These are phyloP conservation scores for Craterocephalus amniculus DNA, from an alignment of 2,797 vertebrate species.

Conservation along the genomic window DNA sequence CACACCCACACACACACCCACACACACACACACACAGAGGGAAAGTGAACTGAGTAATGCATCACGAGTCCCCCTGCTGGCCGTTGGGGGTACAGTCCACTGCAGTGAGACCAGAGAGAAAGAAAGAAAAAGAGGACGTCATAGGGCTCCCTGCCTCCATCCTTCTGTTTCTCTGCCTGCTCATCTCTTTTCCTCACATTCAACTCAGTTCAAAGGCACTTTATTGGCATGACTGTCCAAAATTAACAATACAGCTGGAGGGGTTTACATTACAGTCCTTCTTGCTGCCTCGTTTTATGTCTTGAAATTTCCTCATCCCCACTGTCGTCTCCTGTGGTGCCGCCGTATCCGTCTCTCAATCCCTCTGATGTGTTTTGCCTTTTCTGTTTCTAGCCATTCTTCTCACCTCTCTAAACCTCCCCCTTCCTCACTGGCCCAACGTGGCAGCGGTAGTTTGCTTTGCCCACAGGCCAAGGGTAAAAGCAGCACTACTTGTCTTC, in stretches of 20 bases:
- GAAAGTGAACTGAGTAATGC: slow-evolving; percentile 24
- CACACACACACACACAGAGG: background rate
- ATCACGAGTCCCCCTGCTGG: slow-evolving; percentile 75
- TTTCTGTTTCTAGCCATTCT: slow-evolving; percentile 24
- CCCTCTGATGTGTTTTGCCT: slow-evolving; percentile 30
- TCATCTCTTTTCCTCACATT: slow-evolving; percentile 46
- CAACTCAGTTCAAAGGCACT: slow-evolving; percentile 77
- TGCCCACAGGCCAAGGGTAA: slow-evolving; percentile 58
- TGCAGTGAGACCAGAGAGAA: slow-evolving; percentile 58
- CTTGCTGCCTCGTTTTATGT: slow-evolving; percentile 38
- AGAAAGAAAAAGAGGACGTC: slow-evolving; percentile 43
- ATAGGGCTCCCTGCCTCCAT: slow-evolving; percentile 25
- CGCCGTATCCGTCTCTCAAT: slow-evolving; percentile 27
- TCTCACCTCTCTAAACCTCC: slow-evolving; percentile 25
- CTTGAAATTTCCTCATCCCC: slow-evolving; percentile 38
- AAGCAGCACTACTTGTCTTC: slow-evolving; percentile 58
- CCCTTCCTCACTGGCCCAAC: slow-evolving; percentile 21
- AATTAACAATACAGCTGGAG: slow-evolving; percentile 75
- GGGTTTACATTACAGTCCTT: slow-evolving; percentile 67
- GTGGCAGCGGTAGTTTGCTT: slow-evolving; percentile 51
- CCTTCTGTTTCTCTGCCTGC: slow-evolving; percentile 25
- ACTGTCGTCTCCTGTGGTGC: slow-evolving; percentile 36
- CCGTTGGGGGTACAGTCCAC: slow-evolving; percentile 44
- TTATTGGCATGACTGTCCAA: slow-evolving; percentile 76
- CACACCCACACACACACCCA: slow-evolving; percentile 3